Evolutionary conservation across 2,888 invertebrate genomes (phyloP), one percentile per base, ranked within the genome.

Genomic region (Marronus borbonicus): DNA sequence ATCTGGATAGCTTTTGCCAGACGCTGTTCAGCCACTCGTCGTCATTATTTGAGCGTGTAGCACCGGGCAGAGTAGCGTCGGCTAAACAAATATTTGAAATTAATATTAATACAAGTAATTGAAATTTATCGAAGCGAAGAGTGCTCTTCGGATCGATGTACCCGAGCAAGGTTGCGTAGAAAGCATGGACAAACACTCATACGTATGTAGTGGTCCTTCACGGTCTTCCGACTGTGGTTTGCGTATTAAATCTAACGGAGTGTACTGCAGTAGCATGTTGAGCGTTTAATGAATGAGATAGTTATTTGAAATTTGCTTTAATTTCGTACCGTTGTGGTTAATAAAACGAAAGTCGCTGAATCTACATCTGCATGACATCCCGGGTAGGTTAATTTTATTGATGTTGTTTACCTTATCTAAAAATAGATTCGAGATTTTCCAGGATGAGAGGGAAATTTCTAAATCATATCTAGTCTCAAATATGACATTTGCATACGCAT

Each of bases 41-140:
- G 12, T 44, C 44, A 17, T 20, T 20, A 8, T 12, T 44, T 44
- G 20, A 8, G n/a, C 55, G n/a, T 62, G 28, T 36, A 36, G 5
- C 10, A 62, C 12, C 31, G 3, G 5, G 28, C 62, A 10, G 62
- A 44, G 8, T 62, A 62, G 62, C 62, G 31, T 36, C 31, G 31
- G 8, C 31, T 20, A 62, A 62, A 28, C 62, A 62, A 62, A 62
- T 62, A 62, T 62, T 62, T 62, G 62, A 62, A 28, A 62, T 62
- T 62, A 62, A 62, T 62, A 62, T 62, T 62, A 62, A 62, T 62
- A 28, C 62, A 31, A 62, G 31, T 28, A 62, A 28, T 62, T 62
- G 62, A 62, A 62, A 62, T 62, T 62, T 62, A 62, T 62, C 28
- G 31, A 24, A 62, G 31, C 62, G 62, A 4, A 62, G 62, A 44